Conservation (phyloP, 2,113 vertebrate genomes). For the Helogale parvula region DNA sequence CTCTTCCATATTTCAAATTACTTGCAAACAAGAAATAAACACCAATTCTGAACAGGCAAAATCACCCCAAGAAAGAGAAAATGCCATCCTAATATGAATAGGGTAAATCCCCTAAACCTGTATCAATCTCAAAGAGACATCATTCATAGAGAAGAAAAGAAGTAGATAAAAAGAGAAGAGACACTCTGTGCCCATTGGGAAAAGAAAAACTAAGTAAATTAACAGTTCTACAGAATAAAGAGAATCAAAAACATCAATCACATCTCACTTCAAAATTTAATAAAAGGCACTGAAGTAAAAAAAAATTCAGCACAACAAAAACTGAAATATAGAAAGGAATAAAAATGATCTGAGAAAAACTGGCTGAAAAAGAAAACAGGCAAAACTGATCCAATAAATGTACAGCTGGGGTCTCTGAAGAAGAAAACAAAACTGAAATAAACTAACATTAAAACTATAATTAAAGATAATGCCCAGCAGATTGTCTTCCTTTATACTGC, state of each 20-base stretch:
- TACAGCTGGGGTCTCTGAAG: background rate
- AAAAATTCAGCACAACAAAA: slow-evolving; percentile 5
- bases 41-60: background rate
- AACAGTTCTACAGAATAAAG: background rate
- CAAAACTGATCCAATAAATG: background rate
- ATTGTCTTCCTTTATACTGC: slow-evolving; percentile 88
- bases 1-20: background rate
- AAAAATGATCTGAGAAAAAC: background rate
- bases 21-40: background rate
- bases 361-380: background rate
- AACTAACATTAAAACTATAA: background rate
- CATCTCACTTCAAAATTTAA: background rate
- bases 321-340: background rate
- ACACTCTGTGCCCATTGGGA: background rate
- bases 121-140: background rate
- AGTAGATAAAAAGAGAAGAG: background rate
- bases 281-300: background rate
- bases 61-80: background rate
- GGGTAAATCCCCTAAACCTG: background rate
- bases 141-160: background rate
- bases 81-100: background rate
- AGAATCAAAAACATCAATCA: background rate
- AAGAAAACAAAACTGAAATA: background rate
- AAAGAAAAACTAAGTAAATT: background rate
- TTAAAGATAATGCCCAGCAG: slow-evolving; percentile 85